Conservation (phyloP, 2,888 invertebrate genomes). For the Pomacea canaliculata region DNA sequence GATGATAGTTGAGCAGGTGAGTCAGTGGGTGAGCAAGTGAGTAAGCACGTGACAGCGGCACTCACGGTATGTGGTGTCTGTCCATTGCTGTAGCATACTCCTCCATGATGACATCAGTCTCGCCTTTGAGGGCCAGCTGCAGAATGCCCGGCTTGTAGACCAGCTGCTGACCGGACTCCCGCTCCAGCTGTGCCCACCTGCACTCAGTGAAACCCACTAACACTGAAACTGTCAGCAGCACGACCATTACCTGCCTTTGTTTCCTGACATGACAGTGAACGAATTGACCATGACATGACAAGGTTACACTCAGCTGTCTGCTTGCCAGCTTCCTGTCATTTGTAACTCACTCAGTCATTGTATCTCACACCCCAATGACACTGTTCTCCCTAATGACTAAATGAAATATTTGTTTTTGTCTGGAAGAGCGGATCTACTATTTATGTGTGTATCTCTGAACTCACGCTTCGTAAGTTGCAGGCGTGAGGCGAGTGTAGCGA, state of each 20-base stretch:
- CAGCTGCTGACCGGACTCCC: conserved; percentile 62
- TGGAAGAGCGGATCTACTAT: too few relatives aligned
- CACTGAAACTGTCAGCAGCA: too few relatives aligned
- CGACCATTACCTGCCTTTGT: not conserved
- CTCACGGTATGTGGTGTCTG: conserved; percentile 50
- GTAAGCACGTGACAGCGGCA: conserved; percentile 41
- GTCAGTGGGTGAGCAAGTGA: not conserved
- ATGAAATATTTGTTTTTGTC: too few relatives aligned
- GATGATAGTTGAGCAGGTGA: too few relatives aligned
- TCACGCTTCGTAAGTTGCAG: conserved; percentile 62
- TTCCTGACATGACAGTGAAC: not conserved
- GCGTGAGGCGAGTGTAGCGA: conserved; percentile 60
- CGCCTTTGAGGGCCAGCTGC: conserved; percentile 45
- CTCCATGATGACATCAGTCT: conserved; percentile 47
- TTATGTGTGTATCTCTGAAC: conserved; percentile 24
- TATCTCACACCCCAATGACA: too few relatives aligned
- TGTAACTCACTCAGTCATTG: too few relatives aligned
- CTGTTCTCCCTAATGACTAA: too few relatives aligned
- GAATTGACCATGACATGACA: too few relatives aligned
- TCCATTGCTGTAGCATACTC: conserved; percentile 58
- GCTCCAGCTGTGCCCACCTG: conserved; percentile 63
- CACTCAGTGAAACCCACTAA: not conserved
- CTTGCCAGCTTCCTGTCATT: too few relatives aligned
- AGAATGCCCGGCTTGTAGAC: conserved; percentile 61
- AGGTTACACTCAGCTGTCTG: not conserved